These are phyloP conservation scores for Acanthurus lineatus DNA, from an alignment of 2,797 vertebrate species.

Conservation along the genomic window DNA sequence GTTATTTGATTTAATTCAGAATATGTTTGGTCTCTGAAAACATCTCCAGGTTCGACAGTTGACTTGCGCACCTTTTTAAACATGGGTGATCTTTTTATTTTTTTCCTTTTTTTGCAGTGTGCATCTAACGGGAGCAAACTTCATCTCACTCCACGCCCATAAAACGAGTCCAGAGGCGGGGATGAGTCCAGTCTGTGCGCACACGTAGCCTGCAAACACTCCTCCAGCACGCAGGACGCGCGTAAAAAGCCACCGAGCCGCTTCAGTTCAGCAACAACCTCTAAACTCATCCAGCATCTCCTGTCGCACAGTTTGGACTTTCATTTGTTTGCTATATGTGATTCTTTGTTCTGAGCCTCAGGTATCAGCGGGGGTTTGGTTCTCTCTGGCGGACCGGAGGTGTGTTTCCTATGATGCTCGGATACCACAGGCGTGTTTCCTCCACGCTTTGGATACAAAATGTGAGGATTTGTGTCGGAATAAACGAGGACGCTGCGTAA, in stretches of 20 bases:
- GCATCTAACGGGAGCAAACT: slow-evolving; percentile 32
- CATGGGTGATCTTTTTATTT: background rate
- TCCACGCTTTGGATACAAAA: slow-evolving; percentile 57
- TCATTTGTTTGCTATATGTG: background rate
- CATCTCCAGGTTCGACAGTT: background rate
- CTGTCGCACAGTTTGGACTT: background rate
- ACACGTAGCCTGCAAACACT: slow-evolving; percentile 33
- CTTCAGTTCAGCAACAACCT: background rate
- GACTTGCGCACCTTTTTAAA: background rate
- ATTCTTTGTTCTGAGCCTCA: background rate
- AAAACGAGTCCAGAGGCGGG: slow-evolving; percentile 26
- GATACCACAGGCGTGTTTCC: slow-evolving; percentile 29
- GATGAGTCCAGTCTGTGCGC: slow-evolving; percentile 34
- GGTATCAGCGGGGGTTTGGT: background rate
- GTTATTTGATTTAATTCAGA: background rate
- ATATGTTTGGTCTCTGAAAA: background rate
- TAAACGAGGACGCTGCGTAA: slow-evolving; percentile 55
- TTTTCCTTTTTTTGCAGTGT: slow-evolving; percentile 15
- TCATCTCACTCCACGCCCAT: slow-evolving; percentile 66
- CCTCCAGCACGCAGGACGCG: slow-evolving; percentile 57
- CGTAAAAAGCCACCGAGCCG: slow-evolving; percentile 29
- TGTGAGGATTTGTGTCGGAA: slow-evolving; percentile 50
- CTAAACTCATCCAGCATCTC: background rate
- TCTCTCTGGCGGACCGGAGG: background rate
- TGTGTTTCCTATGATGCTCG: slow-evolving; percentile 53